Evolutionary conservation across 2,113 vertebrate genomes (phyloP), one percentile per base, ranked within the genome.

Genomic region (Epinephelus cyanopodus): DNA sequence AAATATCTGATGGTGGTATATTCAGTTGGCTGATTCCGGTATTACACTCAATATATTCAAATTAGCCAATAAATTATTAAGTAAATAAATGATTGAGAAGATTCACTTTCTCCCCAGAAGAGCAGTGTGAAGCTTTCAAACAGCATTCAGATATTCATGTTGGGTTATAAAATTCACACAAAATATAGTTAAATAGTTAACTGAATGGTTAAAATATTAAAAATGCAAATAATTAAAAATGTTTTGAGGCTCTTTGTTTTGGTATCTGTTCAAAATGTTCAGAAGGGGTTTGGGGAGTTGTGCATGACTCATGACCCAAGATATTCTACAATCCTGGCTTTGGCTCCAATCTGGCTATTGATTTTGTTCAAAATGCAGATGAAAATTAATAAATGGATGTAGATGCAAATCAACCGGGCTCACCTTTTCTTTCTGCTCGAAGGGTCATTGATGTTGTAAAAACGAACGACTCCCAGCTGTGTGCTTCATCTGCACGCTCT

Each of bases 401-500:
- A 12, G n/a, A 65, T 54, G 29, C 56, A 48, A 67, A 81, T 84
- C 60, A 69, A 63, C 18, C 27, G 11, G 3, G 13, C 61, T 25
- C 60, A 67, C 58, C 74, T 63, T 58, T 60, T 78, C n/a, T 67
- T 67, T 67, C 27, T 66, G 73, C 61, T 48, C n/a, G 37, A 72
- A 33, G 65, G 61, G 58, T 70, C 75, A 77, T 52, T 60, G 6
- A 60, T 54, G 79, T n/a, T 10, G 47, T 74, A 58, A 85, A 84
- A 81, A 75, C 48, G 69, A 75, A 64, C 25, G 5, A 23, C 25
- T 47, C 25, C 71, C 76, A 77, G 77, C 81, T 83, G 73, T 37
- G 62, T 6, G 57, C 67, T 74, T 73, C 89, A 61, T 86, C 64
- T 90, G 86, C 74, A 72, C 45, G 29, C 60, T 47, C 58, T 77